These are phyloP conservation scores for Gymnoscopelus braueri DNA, from an alignment of 2,797 vertebrate species.

Conservation along the genomic window DNA sequence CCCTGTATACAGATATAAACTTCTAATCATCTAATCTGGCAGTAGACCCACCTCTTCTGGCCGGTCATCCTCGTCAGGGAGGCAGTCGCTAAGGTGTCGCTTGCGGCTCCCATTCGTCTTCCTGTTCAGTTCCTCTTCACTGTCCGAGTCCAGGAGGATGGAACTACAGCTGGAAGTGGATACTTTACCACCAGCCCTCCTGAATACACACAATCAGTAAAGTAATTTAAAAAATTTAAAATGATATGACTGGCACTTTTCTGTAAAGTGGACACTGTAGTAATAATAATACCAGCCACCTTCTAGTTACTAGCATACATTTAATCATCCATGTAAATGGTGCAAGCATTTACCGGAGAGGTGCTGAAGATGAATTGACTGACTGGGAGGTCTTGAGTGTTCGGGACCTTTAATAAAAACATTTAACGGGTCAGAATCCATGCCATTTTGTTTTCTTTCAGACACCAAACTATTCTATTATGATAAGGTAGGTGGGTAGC, in stretches of 20 bases:
- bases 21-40: background rate
- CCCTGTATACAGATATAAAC: no score
- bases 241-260: background rate
- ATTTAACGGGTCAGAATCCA: background rate
- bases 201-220: slow-evolving; percentile 56
- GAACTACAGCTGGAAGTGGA: slow-evolving; percentile 75
- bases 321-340: no score
- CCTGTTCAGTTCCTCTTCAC: slow-evolving; percentile 89
- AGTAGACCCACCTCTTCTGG: slow-evolving; percentile 75
- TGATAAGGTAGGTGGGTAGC: no score
- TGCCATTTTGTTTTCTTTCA: background rate
- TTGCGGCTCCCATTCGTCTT: slow-evolving; percentile 79
- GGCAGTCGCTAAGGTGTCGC: slow-evolving; percentile 82
- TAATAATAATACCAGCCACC: no score
- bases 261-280: no score
- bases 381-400: slow-evolving; percentile 92
- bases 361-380: slow-evolving; percentile 82
- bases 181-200: slow-evolving; percentile 87
- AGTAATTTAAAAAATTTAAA: no score
- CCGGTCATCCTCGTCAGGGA: slow-evolving; percentile 77
- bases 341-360: slow-evolving; percentile 67
- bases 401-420: slow-evolving; percentile 83
- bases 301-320: no score
- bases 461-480: no score
- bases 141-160: slow-evolving; percentile 89